Evolutionary conservation across 2,888 invertebrate species (phyloP), one percentile per base, ranked within the genome.

Genomic region (Phengaris alcon): DNA sequence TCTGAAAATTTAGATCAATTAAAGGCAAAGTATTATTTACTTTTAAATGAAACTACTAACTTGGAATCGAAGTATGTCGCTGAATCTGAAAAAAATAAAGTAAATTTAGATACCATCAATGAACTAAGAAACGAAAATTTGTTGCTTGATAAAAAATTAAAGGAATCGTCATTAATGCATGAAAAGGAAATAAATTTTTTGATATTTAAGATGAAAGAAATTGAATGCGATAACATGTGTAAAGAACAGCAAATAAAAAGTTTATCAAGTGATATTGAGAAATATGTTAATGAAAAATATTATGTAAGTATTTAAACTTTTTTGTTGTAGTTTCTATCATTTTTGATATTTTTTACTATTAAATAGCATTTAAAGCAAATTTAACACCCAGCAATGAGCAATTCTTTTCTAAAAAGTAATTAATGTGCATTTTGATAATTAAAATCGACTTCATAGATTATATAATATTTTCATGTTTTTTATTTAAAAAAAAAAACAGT

Each of bases 171-270:
- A 22, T 82, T 89, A 68, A 77, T 78, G 48, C 88, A 87, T 81
- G 93, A 94, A 83, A 90, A 90, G 77, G 94, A 95, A 80, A 91
- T 90, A 81, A 94, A 93, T 81, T 79, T 81, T 74, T 82, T 94
- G 44, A 82, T 89, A 74, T 92, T 93, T 79, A 94, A 94, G 85
- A 83, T 94, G 57, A 88, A 92, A 79, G 94, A 94, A 86, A 86
- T 89, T 68, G 94, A 95, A 81, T 93, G 94, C 77, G 91, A 91
- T 82, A 87, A 93, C 35, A 92, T 94, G 84, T 94, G 95, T 78
- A 94, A 94, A 85, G 94, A 93, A 75, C 91, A 94, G 80, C 95
- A 95, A 87, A 94, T 95, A 59, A 94, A 90, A 84, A 90, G 90
- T 81, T 84, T 95, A 76, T 90, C 94, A 0, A 78, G 84, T 75